These are phyloP conservation scores for Thryonomys swinderianus DNA, from an alignment of 2,113 vertebrate species.

Conservation along the genomic window DNA sequence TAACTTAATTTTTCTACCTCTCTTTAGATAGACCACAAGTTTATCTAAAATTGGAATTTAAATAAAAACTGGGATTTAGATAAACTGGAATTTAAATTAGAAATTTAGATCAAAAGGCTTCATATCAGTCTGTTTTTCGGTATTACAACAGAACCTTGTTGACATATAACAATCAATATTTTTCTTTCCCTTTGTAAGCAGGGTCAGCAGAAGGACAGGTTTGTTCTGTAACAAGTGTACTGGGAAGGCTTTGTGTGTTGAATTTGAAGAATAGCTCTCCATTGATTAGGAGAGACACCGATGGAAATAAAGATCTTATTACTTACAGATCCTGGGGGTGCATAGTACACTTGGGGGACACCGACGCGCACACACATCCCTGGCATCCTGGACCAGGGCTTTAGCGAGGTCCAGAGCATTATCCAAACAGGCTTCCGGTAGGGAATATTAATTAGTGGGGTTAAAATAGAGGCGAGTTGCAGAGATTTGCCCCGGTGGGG, in stretches of 20 bases:
- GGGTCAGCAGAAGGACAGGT: not conserved
- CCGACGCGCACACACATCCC: not conserved
- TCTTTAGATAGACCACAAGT: not conserved
- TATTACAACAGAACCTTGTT: not conserved
- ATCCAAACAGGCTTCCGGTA: not conserved
- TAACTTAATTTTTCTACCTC: not conserved
- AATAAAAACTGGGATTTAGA: not conserved
- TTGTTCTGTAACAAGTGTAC: not conserved
- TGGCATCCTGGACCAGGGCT: not conserved
- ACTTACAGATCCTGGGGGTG: not conserved
- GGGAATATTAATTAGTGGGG: not conserved
- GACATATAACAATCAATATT: not conserved
- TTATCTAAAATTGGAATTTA: not conserved
- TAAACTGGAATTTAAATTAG: not conserved
- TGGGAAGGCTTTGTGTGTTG: not conserved
- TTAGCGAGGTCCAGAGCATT: not conserved
- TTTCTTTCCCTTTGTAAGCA: not conserved
- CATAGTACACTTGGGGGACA: not conserved
- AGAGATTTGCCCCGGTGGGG: not conserved
- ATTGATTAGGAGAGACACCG: not conserved
- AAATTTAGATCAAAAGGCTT: not conserved
- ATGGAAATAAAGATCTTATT: not conserved
- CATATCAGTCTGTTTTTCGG: not conserved
- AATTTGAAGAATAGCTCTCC: not conserved
- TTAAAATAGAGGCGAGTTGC: not conserved